Conservation (phyloP, 2,113 vertebrate genomes). For the Lipophrys pholis region DNA sequence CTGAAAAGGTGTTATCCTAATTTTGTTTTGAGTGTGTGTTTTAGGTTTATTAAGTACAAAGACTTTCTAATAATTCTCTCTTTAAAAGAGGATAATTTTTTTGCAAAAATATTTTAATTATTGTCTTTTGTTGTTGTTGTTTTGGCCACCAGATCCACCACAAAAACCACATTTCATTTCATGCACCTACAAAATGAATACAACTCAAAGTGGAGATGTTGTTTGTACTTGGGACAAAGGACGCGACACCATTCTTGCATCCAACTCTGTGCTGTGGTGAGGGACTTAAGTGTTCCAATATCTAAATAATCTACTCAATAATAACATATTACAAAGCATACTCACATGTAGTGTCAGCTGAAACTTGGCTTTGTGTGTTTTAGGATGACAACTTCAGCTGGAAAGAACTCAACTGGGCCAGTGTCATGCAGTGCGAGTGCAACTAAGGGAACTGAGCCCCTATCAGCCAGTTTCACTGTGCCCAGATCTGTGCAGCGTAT, state of each 20-base stretch:
- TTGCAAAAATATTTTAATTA: no score
- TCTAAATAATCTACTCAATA: neutral
- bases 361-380: conserved; percentile 50
- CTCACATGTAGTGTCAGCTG: neutral
- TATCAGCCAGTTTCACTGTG: conserved; percentile 39
- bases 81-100: no score
- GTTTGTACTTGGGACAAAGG: conserved; percentile 77
- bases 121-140: neutral
- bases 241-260: conserved; percentile 60
- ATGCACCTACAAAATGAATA: conserved; percentile 61
- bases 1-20: no score
- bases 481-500: conserved; percentile 46
- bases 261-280: conserved; percentile 63
- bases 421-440: neutral
- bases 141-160: conserved; percentile 72
- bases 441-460: conserved; percentile 1
- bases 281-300: conserved; percentile 1
- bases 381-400: conserved; percentile 60
- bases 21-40: no score
- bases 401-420: neutral
- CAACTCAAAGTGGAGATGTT: conserved; percentile 49
- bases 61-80: no score
- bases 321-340: neutral
- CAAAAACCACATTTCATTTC: conserved; percentile 50
- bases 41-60: no score